phyloP scores from a whole-genome alignment of 2,888 invertebrate genomes.

The Alviniconcha strummeri region DNA sequence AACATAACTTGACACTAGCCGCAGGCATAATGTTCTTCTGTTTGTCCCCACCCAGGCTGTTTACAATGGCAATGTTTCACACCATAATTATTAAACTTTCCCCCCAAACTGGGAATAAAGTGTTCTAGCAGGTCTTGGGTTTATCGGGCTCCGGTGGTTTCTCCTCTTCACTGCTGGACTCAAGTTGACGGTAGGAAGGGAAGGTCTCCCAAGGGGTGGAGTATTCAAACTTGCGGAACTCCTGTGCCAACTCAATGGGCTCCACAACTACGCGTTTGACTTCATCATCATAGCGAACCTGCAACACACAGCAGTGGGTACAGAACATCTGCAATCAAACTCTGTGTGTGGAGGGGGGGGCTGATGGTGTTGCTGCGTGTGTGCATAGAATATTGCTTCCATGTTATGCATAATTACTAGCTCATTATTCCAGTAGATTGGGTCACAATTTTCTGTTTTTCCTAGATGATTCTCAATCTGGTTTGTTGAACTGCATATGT shows the following conservation, averaged over 20 bases:
- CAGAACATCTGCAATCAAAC: neutral
- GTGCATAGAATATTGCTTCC: too few species aligned
- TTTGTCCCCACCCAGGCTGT: too few species aligned
- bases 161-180: conserved; percentile 34
- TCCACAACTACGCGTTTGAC: conserved; percentile 96
- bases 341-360: neutral
- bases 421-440: too few species aligned
- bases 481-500: too few species aligned
- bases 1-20: too few species aligned
- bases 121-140: neutral
- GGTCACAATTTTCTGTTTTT: too few species aligned
- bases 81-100: too few species aligned
- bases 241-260: conserved; percentile 96
- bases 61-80: too few species aligned
- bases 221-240: conserved; percentile 97
- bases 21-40: too few species aligned
- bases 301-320: conserved; percentile 43
- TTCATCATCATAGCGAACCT: conserved; percentile 97
- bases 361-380: neutral
- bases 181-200: conserved; percentile 78
- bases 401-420: neutral
- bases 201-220: conserved; percentile 99
- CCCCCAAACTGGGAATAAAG: too few species aligned
- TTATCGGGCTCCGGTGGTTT: conserved; percentile 21
- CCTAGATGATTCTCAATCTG: too few species aligned